Conservation (phyloP, 2,797 vertebrate species). For the Sebastiscus albofasciatus region DNA sequence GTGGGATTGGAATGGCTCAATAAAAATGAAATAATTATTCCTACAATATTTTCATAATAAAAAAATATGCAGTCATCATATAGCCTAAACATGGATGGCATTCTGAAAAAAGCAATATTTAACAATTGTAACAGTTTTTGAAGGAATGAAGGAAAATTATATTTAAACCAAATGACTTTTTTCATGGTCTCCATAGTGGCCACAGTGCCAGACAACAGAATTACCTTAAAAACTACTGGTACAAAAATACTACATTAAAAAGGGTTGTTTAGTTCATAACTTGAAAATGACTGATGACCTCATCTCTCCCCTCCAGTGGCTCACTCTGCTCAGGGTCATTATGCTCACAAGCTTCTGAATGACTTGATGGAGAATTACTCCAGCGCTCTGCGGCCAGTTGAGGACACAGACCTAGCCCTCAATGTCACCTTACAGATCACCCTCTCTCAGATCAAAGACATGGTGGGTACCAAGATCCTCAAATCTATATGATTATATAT, state of each 20-base stretch:
- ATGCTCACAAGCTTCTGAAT: slow-evolving; percentile 91
- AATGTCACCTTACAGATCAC: slow-evolving; percentile 98
- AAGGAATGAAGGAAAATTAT: background rate
- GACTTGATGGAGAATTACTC: slow-evolving; percentile 95
- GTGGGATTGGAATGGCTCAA: background rate
- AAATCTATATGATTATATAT: no score
- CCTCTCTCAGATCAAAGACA: slow-evolving; percentile 97
- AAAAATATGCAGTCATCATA: background rate
- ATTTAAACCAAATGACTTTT: background rate
- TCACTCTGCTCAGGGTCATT: slow-evolving; percentile 90
- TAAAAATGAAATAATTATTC: background rate
- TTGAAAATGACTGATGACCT: background rate
- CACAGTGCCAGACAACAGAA: background rate
- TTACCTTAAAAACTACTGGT: background rate
- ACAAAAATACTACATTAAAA: background rate
- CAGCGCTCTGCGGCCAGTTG: slow-evolving; percentile 92
- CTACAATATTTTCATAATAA: background rate
- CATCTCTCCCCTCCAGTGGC: slow-evolving; percentile 70
- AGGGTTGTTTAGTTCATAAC: background rate
- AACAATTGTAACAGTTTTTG: background rate
- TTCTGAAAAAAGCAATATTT: background rate
- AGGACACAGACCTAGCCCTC: slow-evolving; percentile 93
- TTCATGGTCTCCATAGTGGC: background rate
- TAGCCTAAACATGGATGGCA: background rate
- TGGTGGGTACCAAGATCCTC: slow-evolving; percentile 83